A percentile compares a stretch with the other conserved stretches of the same genome.
Evolutionary conservation across 2,888 invertebrate species (phyloP).

Genomic region (Flexamia atlantica): DNA sequence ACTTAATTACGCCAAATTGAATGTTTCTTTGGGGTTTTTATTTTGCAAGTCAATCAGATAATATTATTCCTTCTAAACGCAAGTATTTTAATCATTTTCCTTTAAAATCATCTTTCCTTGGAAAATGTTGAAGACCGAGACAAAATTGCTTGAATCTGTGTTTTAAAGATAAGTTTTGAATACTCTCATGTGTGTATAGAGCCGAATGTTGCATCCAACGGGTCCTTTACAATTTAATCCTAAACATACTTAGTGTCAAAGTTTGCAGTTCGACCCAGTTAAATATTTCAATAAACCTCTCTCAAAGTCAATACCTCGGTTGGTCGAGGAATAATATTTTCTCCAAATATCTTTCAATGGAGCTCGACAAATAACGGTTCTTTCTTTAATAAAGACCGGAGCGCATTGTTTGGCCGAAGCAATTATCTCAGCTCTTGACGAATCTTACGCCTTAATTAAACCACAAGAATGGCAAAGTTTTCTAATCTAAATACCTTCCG

Average conservation of each 20-base stretch:
- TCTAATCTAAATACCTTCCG: slow-evolving; percentile 63
- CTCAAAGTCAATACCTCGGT: slow-evolving; percentile 1
- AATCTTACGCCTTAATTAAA: slow-evolving; percentile 65
- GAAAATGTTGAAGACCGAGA: too few relatives aligned
- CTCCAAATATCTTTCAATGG: slow-evolving; percentile 53
- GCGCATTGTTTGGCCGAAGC: slow-evolving; percentile 61
- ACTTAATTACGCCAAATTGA: too few relatives aligned
- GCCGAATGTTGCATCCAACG: too few relatives aligned
- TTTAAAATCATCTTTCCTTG: too few relatives aligned
- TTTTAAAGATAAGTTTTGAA: too few relatives aligned
- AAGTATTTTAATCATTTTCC: too few relatives aligned
- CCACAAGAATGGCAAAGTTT: slow-evolving; percentile 65
- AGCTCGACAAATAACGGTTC: slow-evolving; percentile 59
- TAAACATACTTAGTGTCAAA: background rate
- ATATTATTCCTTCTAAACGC: too few relatives aligned
- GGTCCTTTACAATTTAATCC: background rate
- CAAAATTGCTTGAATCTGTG: too few relatives aligned
- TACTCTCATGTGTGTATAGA: too few relatives aligned
- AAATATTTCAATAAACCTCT: slow-evolving; percentile 27
- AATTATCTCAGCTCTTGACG: slow-evolving; percentile 61
- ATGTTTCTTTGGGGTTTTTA: too few relatives aligned
- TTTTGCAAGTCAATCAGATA: too few relatives aligned
- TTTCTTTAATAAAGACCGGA: slow-evolving; percentile 60
- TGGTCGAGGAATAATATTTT: slow-evolving; percentile 54
- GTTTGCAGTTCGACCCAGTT: slow-evolving; percentile 25